phyloP scores from a whole-genome alignment of 2,113 vertebrate species.

The Leucoraja erinaceus region DNA sequence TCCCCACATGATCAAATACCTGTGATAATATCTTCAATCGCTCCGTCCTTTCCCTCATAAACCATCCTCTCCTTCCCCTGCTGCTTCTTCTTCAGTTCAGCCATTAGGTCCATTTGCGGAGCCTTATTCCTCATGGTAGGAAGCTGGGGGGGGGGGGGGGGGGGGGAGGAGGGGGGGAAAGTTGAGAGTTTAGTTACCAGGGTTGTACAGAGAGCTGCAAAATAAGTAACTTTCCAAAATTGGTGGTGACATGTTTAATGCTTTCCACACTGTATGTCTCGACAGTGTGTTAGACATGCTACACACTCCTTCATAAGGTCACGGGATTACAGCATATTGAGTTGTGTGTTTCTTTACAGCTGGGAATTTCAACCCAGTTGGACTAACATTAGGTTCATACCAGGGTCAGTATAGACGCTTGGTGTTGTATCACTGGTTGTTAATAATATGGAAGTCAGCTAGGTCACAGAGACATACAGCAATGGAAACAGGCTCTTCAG shows the following conservation, averaged over 20 bases:
- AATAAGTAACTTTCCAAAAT: background rate
- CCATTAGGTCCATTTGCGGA: constrained; percentile 84
- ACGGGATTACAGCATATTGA: background rate
- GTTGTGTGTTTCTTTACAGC: background rate
- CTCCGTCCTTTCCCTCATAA: constrained; percentile 83
- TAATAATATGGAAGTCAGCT: background rate
- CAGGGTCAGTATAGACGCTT: background rate
- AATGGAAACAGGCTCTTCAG: no score
- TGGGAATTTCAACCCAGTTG: background rate
- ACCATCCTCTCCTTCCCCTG: constrained; percentile 79
- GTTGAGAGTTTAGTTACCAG: background rate
- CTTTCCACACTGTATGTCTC: background rate
- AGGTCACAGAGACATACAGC: no score
- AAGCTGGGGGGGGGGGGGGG: constrained; percentile 53
- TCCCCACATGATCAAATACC: constrained; percentile 50
- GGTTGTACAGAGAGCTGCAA: background rate
- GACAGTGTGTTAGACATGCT: background rate
- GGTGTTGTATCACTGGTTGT: background rate
- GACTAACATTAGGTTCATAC: background rate
- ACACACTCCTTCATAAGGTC: background rate
- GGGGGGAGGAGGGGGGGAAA: no score
- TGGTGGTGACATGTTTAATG: background rate
- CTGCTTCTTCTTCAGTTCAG: constrained; percentile 83
- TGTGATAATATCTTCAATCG: constrained; percentile 95
- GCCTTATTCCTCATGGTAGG: constrained; percentile 50